A percentile compares a stretch with the other conserved stretches of the same genome.
Evolutionary conservation across 2,797 vertebrate species (phyloP).

Genomic region (Cuniculus paca): DNA sequence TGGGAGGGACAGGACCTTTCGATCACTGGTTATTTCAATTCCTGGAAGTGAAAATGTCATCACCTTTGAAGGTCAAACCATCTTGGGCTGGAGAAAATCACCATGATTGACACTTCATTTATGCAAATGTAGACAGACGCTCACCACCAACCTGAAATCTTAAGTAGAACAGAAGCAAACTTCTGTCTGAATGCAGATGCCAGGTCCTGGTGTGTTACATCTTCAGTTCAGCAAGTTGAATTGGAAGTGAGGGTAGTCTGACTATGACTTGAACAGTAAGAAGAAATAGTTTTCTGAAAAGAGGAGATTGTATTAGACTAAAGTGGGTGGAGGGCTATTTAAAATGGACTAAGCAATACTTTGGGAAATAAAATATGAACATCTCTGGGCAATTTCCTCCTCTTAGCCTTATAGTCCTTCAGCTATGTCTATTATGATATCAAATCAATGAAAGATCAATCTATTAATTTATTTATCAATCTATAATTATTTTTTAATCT

Average conservation of each 20-base stretch:
- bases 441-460: not conserved
- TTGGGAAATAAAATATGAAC: not conserved
- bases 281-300: conserved; percentile 17
- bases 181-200: not conserved
- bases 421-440: not conserved
- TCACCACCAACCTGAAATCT: not conserved
- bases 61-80: not conserved
- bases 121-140: not conserved
- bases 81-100: not conserved
- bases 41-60: not conserved
- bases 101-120: not conserved
- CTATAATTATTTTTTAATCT: not conserved
- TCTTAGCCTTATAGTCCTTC: not conserved
- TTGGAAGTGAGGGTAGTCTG: not conserved
- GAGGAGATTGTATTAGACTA: not conserved
- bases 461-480: not conserved
- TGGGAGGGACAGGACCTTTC: not conserved
- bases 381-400: not conserved
- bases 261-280: not conserved
- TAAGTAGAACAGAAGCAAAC: not conserved
- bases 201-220: not conserved
- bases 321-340: not conserved
- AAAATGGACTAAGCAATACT: not conserved
- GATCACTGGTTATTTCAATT: not conserved
- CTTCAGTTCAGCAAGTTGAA: not conserved